These are phyloP conservation scores for Zapus hudsonius DNA, from an alignment of 2,113 vertebrate genomes.

Conservation along the genomic window DNA sequence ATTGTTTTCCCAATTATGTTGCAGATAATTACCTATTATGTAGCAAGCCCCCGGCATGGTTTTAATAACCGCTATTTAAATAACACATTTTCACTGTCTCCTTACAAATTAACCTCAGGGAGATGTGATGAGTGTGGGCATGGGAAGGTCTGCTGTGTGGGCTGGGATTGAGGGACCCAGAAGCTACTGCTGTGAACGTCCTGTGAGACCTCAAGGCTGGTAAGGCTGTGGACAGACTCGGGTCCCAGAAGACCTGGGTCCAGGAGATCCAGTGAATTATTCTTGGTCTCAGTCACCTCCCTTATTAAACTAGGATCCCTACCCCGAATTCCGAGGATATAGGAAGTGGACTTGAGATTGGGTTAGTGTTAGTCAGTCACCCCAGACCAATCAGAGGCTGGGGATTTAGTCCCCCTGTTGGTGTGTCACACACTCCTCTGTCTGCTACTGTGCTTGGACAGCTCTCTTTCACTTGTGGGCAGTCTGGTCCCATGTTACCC, in stretches of 20 bases:
- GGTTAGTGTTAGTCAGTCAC: background rate
- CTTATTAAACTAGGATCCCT: background rate
- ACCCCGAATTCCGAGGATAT: background rate
- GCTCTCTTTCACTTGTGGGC: background rate
- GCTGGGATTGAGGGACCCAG: background rate
- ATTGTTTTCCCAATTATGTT: conserved; percentile 75
- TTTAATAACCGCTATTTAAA: conserved; percentile 82
- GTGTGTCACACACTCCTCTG: rapidly evolving
- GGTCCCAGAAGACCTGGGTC: background rate
- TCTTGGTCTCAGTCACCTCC: background rate
- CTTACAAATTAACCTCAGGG: conserved; percentile 83
- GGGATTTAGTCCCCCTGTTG: background rate
- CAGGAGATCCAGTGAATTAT: background rate
- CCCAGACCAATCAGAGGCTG: too few species aligned
- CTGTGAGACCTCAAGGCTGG: rapidly evolving
- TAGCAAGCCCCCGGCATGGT: conserved; percentile 71
- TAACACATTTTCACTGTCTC: conserved; percentile 73
- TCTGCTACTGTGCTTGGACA: background rate
- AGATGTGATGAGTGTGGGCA: conserved; percentile 45
- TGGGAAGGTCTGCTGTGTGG: background rate
- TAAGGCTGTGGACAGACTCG: background rate
- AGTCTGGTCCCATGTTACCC: background rate
- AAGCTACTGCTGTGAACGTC: rapidly evolving
- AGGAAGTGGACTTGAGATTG: background rate
- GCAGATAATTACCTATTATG: conserved; percentile 81